Evolutionary conservation across 2,113 vertebrate genomes (phyloP).

Genomic region (Ctenomys sociabilis): DNA sequence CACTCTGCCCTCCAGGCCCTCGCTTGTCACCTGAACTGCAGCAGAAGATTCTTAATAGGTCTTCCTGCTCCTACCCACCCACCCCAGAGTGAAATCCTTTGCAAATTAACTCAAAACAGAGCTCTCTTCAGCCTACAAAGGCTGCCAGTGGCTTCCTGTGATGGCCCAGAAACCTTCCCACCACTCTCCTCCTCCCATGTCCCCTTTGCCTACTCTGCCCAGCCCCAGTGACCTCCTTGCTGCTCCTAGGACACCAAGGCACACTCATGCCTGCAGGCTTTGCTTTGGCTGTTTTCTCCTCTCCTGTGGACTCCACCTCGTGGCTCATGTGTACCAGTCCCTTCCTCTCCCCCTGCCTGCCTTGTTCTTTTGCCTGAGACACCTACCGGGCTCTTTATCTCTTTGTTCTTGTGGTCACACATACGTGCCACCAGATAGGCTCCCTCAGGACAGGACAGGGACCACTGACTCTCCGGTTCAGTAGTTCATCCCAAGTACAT

Average conservation of each 20-base stretch:
- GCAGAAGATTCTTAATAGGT: background rate
- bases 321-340: background rate
- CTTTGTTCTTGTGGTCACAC: no score
- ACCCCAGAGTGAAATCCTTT: background rate
- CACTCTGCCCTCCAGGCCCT: no score
- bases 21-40: background rate
- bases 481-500: background rate
- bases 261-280: fast-evolving
- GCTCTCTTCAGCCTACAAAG: no score
- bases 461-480: no score
- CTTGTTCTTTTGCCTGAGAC: background rate
- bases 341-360: background rate
- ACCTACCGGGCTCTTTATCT: fast-evolving
- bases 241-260: background rate
- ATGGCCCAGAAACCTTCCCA: fast-evolving
- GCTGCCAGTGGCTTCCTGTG: background rate
- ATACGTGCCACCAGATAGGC: no score
- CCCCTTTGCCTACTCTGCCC: background rate
- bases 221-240: background rate
- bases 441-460: background rate
- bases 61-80: background rate
- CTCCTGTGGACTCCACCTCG: background rate
- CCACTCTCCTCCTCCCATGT: background rate
- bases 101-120: fast-evolving
- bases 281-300: background rate